Evolutionary conservation across 2,797 vertebrate genomes (phyloP), one percentile per base, ranked within the genome.

Genomic region (Numenius phaeopus): DNA sequence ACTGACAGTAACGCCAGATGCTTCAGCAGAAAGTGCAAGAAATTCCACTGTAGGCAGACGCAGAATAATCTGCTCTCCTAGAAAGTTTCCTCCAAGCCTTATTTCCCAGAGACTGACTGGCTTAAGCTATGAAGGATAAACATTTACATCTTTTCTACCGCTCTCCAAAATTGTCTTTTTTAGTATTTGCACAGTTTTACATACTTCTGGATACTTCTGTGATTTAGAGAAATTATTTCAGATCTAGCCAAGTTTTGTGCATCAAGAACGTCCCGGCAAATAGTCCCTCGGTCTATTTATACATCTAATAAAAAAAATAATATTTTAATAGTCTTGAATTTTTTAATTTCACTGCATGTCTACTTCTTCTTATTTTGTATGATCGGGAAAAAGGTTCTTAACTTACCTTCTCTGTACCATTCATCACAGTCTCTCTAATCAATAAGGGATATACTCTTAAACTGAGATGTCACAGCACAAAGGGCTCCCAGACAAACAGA

Each of bases 11-110:
- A 57, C 2, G 42, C 65, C 96, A 94, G 92, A 62, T 95, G 95
- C 96, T 89, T 72, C 94, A 67, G 30, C 83, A 84, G 17, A 39
- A 84, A 87, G 77, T 30, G 73, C 94, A 90, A 89, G 91, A 83
- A 96, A 93, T 94, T 59, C 92, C 86, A 44, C 50, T 5, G 39
- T 9, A 83, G 88, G 66, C 92, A 93, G 29, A 12, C 42, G 0
- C 0, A 46, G 89, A 87, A 89, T 52, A 19, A 92, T 72, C 81
- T 84, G 59, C 73, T 83, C 89, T 62, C 58, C 65, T 58, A 26
- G 26, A 39, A 90, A 94, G 54, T 40, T 77, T 52, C 86, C 83
- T 78, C 59, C 40, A 7, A 75, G 83, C 76, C 83, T 79, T 5
- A 9, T 62, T 90, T 70, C 90, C 46, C 83, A 42, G 17, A 20